phyloP scores from a whole-genome alignment of 2,113 vertebrate species.

The Caranx ignobilis region DNA sequence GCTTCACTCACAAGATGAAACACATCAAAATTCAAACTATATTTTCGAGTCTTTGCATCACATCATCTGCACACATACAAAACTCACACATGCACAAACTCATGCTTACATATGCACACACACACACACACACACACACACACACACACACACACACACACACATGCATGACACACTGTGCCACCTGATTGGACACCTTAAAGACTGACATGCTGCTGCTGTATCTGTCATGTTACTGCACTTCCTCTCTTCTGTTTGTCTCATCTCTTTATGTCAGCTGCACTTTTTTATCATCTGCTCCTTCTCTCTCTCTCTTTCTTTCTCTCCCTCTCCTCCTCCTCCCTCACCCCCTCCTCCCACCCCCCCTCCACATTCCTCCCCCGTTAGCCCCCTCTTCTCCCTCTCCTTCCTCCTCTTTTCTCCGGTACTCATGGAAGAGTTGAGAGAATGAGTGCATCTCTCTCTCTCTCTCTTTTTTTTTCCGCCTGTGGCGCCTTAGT shows the following conservation, averaged over 20 bases:
- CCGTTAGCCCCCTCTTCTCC: slow-evolving; percentile 39
- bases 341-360: background rate
- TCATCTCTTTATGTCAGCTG: slow-evolving; percentile 65
- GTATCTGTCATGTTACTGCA: slow-evolving; percentile 68
- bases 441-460: slow-evolving; percentile 78
- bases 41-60: background rate
- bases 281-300: slow-evolving; percentile 72
- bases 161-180: background rate
- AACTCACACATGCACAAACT: slow-evolving; percentile 8
- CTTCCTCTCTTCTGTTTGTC: slow-evolving; percentile 56
- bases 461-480: slow-evolving; percentile 4
- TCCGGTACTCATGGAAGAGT: slow-evolving; percentile 70
- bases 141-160: background rate
- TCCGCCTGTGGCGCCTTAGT: slow-evolving; percentile 81
- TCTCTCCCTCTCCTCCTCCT: background rate
- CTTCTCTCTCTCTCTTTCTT: slow-evolving; percentile 7
- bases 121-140: background rate
- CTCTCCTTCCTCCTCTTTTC: slow-evolving; percentile 39
- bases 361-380: slow-evolving; percentile 52
- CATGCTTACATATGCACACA: background rate
- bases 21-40: slow-evolving; percentile 13
- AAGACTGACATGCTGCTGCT: slow-evolving; percentile 52
- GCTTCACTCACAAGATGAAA: background rate
- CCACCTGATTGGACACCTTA: slow-evolving; percentile 40
- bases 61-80: background rate